Percentiles rank a stretch among this genome's conserved stretches.
Conservation (phyloP, 2,888 invertebrate species). For the Drosophila austrosaltans region DNA sequence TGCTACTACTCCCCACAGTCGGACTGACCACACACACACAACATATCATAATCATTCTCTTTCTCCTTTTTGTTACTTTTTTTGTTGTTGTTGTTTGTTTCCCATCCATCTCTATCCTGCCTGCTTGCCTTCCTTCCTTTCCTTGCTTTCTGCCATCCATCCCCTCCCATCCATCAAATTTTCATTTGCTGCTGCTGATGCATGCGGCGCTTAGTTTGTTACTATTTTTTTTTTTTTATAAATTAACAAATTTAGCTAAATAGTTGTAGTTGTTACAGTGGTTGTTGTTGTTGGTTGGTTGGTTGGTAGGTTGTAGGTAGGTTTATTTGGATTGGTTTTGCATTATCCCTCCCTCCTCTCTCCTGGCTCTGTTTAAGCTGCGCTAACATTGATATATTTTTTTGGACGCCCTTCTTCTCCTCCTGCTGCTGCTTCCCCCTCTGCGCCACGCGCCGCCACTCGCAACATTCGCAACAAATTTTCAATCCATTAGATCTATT, state of each 20-base stretch:
- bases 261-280: conserved; percentile 69
- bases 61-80: not conserved
- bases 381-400: conserved; percentile 55
- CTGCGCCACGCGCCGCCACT: not conserved
- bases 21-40: conserved; percentile 14
- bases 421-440: conserved; percentile 19
- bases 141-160: conserved; percentile 5
- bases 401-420: conserved; percentile 42
- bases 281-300: conserved; percentile 54
- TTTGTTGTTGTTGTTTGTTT: too few species aligned
- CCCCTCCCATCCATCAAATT: conserved; percentile 4
- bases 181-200: conserved; percentile 35
- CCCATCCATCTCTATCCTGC: conserved; percentile 59
- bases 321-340: conserved; percentile 67
- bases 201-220: conserved; percentile 74
- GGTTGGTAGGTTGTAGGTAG: conserved; percentile 53
- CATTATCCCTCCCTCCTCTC: conserved; percentile 24
- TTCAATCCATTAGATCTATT: conserved; percentile 46
- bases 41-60: conserved; percentile 38
- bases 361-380: conserved; percentile 4
- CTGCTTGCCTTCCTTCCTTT: conserved; percentile 24
- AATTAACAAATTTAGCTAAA: conserved; percentile 79
- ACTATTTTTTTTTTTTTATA: conserved; percentile 60
- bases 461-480: conserved; percentile 41
- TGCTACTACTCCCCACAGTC: conserved; percentile 16